Evolutionary conservation across 2,113 vertebrate species (phyloP).

Genomic region (Rattus norvegicus): GRCr8 NC_086032.1:68397501-68398000

Average conservation of each 20-base stretch:
- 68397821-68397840: background rate
- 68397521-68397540: too few species aligned
- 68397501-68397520: too few species aligned
- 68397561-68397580: too few species aligned
- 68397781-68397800: accelerated
- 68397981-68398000: background rate
- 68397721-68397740: background rate
- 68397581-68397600: too few species aligned
- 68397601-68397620: too few species aligned
- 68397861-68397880: background rate
- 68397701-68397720: background rate
- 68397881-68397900: background rate
- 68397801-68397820: background rate
- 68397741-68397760: background rate
- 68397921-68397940: background rate
- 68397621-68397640: too few species aligned
- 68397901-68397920: background rate
- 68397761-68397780: background rate
- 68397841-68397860: background rate
- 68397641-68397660: too few species aligned
- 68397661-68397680: too few species aligned
- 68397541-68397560: too few species aligned
- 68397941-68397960: background rate
- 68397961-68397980: background rate
- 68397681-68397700: background rate